Conservation (phyloP, 92 coral and sea anemone species). For the Heteractis magnifica region DNA sequence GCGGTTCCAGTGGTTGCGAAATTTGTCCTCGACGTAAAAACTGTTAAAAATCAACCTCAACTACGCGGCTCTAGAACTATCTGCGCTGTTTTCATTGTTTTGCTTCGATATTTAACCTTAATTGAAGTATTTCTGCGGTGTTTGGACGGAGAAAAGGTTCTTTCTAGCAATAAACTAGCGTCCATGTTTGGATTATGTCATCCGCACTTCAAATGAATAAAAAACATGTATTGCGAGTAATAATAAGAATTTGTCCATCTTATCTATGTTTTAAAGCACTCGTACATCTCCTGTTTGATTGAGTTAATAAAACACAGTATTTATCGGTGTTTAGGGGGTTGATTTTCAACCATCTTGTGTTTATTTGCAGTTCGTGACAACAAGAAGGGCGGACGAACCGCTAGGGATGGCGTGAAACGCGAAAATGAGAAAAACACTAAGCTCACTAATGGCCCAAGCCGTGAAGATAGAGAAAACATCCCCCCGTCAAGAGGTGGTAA, state of each 20-base stretch:
- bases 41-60: neutral
- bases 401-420: slow-evolving; percentile 80
- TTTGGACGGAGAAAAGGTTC: slow-evolving; percentile 17
- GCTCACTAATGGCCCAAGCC: slow-evolving; percentile 78
- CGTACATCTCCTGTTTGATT: neutral
- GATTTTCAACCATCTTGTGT: neutral
- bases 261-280: neutral
- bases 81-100: slow-evolving; percentile 1
- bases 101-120: neutral
- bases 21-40: neutral
- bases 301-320: neutral
- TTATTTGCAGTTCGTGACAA: slow-evolving; percentile 14
- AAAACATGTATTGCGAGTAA: neutral
- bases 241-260: neutral
- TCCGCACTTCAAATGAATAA: neutral
- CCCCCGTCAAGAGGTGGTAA: slow-evolving; percentile 72
- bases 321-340: neutral
- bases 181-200: slow-evolving; percentile 9
- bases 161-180: neutral
- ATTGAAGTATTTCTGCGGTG: neutral
- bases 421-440: slow-evolving; percentile 95
- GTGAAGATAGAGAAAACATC: slow-evolving; percentile 80
- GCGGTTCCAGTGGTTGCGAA: slow-evolving; percentile 46
- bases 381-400: slow-evolving; percentile 71
- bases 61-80: neutral